Conservation (phyloP, 1,140 invertebrate species). For the Drosophila prosaltans region DNA sequence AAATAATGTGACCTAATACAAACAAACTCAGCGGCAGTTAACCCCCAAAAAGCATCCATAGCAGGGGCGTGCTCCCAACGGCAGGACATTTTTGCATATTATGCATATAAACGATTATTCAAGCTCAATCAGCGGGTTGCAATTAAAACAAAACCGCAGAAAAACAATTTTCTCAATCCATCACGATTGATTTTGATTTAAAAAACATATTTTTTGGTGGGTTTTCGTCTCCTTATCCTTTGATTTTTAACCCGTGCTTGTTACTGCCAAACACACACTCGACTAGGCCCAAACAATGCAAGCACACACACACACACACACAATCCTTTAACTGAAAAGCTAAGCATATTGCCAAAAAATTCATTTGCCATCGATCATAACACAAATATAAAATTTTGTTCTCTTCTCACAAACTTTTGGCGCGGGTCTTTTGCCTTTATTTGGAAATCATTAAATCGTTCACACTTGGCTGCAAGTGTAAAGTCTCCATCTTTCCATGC, state of each 20-base stretch:
- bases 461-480: constrained; percentile 74
- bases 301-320: constrained; percentile 4
- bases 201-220: constrained; percentile 19
- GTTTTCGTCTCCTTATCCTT: constrained; percentile 25
- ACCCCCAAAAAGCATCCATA: constrained; percentile 14
- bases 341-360: constrained; percentile 58
- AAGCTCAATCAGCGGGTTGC: constrained; percentile 73
- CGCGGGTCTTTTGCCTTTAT: constrained; percentile 70
- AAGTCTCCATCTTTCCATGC: constrained; percentile 51
- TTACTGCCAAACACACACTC: constrained; percentile 38
- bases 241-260: constrained; percentile 70
- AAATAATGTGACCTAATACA: constrained; percentile 62
- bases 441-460: constrained; percentile 71
- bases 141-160: constrained; percentile 73
- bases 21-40: constrained; percentile 60
- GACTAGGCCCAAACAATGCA: constrained; percentile 61
- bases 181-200: constrained; percentile 24
- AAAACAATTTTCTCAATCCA: constrained; percentile 1
- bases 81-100: constrained; percentile 57
- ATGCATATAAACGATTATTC: constrained; percentile 39
- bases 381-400: constrained; percentile 21
- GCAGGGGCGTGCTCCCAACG: constrained; percentile 73
- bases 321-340: constrained; percentile 1
- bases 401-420: constrained; percentile 51
- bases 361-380: constrained; percentile 61